Percentiles rank a stretch among this genome's conserved stretches.
These are phyloP conservation scores for Donacobius atricapilla DNA, from an alignment of 2,113 vertebrate genomes.

Conservation along the genomic window DNA sequence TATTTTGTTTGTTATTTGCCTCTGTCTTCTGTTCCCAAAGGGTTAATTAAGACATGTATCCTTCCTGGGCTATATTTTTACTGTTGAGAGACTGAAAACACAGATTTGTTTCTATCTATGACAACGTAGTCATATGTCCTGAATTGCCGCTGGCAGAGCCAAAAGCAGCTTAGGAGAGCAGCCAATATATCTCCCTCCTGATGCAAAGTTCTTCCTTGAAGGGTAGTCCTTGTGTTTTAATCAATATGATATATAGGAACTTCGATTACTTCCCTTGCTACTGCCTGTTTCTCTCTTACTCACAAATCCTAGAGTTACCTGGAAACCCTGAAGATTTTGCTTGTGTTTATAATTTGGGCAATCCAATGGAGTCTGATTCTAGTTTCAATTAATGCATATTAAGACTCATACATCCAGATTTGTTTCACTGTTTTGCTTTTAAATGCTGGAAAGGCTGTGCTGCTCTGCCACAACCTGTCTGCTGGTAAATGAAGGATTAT, in stretches of 20 bases:
- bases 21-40: not conserved
- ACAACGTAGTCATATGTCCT: not conserved
- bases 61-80: not conserved
- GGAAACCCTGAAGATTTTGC: not conserved
- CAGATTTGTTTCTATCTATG: not conserved
- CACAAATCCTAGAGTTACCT: not conserved
- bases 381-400: not conserved
- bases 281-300: not conserved
- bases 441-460: not conserved
- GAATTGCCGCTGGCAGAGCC: not conserved
- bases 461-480: not conserved
- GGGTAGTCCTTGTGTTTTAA: not conserved
- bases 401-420: not conserved
- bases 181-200: not conserved
- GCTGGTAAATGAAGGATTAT: not conserved
- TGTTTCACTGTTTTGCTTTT: not conserved
- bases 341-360: not conserved
- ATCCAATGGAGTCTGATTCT: not conserved
- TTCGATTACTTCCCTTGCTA: not conserved
- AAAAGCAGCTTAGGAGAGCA: not conserved
- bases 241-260: not conserved
- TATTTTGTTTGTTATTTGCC: not conserved
- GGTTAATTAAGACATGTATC: conserved; percentile 6
- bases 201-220: not conserved
- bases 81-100: not conserved